Conservation (phyloP, 2,888 invertebrate genomes). For the Dasysyrphus tricinctus region DNA sequence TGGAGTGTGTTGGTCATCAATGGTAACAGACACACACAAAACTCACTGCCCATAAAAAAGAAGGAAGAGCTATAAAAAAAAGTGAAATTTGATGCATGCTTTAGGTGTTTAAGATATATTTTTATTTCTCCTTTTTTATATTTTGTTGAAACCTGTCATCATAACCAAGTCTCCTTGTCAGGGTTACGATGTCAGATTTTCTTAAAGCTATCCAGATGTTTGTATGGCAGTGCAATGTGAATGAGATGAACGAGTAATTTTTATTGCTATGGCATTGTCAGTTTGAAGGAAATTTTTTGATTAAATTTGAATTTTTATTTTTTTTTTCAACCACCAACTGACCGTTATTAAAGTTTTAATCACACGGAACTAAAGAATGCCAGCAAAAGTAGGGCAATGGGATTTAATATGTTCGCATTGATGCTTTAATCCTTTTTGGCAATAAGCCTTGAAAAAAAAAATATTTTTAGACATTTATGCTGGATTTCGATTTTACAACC, state of each 20-base stretch:
- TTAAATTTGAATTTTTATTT: slow-evolving; percentile 50
- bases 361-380: slow-evolving; percentile 6
- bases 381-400: slow-evolving; percentile 39
- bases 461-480: slow-evolving; percentile 1
- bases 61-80: slow-evolving; percentile 27
- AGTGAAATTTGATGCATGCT: slow-evolving; percentile 70
- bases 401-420: slow-evolving; percentile 29
- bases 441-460: slow-evolving; percentile 1
- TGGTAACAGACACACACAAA: background rate
- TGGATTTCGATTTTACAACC: slow-evolving; percentile 13
- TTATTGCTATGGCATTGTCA: slow-evolving; percentile 37
- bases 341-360: slow-evolving; percentile 48
- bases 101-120: slow-evolving; percentile 9
- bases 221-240: slow-evolving; percentile 12
- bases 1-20: slow-evolving; percentile 17
- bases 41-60: background rate
- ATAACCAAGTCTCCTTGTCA: slow-evolving; percentile 26
- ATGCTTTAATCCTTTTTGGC: slow-evolving; percentile 30
- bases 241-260: slow-evolving; percentile 23
- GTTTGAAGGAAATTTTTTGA: slow-evolving; percentile 53
- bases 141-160: slow-evolving; percentile 15
- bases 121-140: slow-evolving; percentile 12
- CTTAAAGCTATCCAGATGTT: slow-evolving; percentile 3
- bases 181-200: slow-evolving; percentile 35
- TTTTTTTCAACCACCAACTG: background rate